Percentiles rank a stretch among this genome's conserved stretches.
These are phyloP conservation scores for Prinia subflava DNA, from an alignment of 2,113 vertebrate genomes.

Conservation along the genomic window DNA sequence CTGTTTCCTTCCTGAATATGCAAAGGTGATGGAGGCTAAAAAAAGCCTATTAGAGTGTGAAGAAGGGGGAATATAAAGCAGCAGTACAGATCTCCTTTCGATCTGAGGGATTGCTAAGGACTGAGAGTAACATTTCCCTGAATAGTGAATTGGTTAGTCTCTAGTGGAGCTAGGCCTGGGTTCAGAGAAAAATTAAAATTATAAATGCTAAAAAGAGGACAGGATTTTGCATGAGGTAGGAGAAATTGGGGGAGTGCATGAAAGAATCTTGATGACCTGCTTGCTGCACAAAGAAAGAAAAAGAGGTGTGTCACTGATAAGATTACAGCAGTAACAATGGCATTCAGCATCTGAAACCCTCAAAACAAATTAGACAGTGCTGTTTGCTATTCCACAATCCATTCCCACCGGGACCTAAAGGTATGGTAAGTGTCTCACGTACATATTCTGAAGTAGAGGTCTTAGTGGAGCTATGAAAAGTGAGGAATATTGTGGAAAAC, in stretches of 20 bases:
- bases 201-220: not conserved
- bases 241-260: rapidly evolving
- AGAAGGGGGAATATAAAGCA: not conserved
- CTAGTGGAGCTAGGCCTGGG: not conserved
- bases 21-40: not conserved
- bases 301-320: not conserved
- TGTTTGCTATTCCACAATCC: not conserved
- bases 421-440: not conserved
- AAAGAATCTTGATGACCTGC: not conserved
- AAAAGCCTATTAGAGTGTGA: not conserved
- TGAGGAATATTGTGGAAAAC: not conserved
- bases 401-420: not conserved
- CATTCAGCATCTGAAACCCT: not conserved
- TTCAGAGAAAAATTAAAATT: not conserved
- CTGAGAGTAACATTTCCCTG: not conserved
- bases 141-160: not conserved
- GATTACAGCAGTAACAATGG: not conserved
- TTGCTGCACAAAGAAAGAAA: not conserved
- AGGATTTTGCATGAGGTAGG: not conserved
- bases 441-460: not conserved
- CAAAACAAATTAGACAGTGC: not conserved
- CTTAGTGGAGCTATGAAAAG: not conserved
- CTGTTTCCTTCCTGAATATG: not conserved
- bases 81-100: not conserved
- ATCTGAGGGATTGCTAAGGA: not conserved